Evolutionary conservation across 2,113 vertebrate species (phyloP).

Genomic region (Osmerus eperlanus): DNA sequence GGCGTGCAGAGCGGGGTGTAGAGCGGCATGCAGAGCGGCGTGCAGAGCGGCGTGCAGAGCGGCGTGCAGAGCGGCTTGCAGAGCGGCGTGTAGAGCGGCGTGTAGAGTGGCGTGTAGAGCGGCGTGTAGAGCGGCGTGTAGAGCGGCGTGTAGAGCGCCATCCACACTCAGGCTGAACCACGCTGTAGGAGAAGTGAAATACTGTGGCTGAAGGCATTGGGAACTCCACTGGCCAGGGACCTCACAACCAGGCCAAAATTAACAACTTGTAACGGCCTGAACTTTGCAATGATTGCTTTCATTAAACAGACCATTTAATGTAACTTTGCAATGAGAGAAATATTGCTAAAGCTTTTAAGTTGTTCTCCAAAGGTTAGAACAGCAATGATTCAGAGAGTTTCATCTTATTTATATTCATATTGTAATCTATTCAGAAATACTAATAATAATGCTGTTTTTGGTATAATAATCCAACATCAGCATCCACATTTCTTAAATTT

Average conservation of each 20-base stretch:
- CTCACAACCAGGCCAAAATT: conserved; percentile 14
- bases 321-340: neutral
- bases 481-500: neutral
- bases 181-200: conserved; percentile 7
- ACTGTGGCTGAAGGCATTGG: conserved; percentile 13
- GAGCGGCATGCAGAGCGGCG: no score
- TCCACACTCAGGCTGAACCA: neutral
- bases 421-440: neutral
- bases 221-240: neutral
- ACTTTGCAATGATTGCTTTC: conserved; percentile 23
- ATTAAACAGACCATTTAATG: conserved; percentile 24
- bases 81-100: no score
- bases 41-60: no score
- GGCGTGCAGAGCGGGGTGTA: no score
- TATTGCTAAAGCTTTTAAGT: neutral
- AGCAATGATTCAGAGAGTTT: neutral
- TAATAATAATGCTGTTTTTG: no score
- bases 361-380: neutral
- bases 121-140: neutral
- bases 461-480: neutral
- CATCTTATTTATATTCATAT: neutral
- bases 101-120: neutral
- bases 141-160: no score
- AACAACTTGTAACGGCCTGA: conserved; percentile 10
- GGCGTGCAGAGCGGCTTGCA: no score